Conservation (phyloP, 2,888 invertebrate species). For the Troides aeacus region DNA sequence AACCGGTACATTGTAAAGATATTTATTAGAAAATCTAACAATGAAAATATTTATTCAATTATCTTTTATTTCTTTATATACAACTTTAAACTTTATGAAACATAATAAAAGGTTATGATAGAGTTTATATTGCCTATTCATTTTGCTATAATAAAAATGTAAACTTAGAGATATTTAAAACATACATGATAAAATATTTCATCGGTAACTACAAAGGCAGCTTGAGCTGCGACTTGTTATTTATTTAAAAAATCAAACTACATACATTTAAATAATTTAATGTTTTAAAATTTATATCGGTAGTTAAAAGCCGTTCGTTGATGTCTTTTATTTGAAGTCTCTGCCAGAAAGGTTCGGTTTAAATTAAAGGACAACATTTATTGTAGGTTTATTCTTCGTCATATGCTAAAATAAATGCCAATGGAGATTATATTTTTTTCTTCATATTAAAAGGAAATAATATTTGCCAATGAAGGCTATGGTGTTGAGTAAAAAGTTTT, state of each 20-base stretch:
- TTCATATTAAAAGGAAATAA: background rate
- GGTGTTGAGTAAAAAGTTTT: slow-evolving; percentile 53
- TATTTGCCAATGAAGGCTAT: slow-evolving; percentile 40
- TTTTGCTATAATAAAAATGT: background rate
- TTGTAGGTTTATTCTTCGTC: no score
- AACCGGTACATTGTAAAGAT: background rate
- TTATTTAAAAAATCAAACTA: no score
- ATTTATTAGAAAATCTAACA: background rate
- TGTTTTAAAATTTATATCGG: slow-evolving; percentile 12
- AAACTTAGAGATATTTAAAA: background rate
- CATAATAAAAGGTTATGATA: background rate
- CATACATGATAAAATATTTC: no score
- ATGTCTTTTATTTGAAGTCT: slow-evolving; percentile 30
- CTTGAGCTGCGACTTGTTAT: no score
- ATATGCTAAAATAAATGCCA: background rate
- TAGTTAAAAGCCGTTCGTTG: slow-evolving; percentile 27
- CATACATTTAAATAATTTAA: no score
- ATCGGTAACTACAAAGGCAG: no score
- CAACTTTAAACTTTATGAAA: background rate
- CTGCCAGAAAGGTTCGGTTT: background rate
- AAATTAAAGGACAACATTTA: no score
- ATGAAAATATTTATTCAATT: background rate
- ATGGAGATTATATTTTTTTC: background rate
- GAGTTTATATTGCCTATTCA: no score
- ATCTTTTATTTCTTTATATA: background rate